Evolutionary conservation across 2,113 vertebrate genomes (phyloP), one percentile per base, ranked within the genome.

Genomic region (Phocoena sinus): DNA sequence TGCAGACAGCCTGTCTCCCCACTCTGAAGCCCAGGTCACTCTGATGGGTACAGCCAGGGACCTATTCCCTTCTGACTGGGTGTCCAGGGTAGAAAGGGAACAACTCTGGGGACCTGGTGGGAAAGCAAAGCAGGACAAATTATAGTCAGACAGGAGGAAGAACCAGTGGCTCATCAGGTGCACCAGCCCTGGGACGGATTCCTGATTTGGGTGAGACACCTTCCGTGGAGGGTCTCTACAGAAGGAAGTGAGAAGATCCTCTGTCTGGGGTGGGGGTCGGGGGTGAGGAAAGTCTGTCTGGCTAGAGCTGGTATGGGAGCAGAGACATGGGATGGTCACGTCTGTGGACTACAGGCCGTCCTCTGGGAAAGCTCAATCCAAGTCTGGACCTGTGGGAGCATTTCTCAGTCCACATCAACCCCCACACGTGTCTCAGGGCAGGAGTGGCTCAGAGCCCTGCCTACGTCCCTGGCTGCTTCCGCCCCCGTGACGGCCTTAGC

Each of bases 1-100:
- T 91, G 68, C 74, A 93, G 26, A 80, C 10, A 11, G 93, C 4
- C n/a, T 8, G 31, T 95, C 92, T 94, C 76, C 76, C 62, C 15
- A 56, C 36, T 91, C 79, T 56, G 70, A 96, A 89, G n/a, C 82
- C 92, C 60, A 90, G 50, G 95, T 90, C 91, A 91, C 67, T 94
- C 63, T 58, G 44, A 36, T 8, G 20, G 60, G 36, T 79, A 15
- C 14, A 88, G 36, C 53, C 84, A 74, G 73, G 79, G 53, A 67
- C 70, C 41, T 36, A 10, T 38, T 33, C 26, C 7, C 21, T 47
- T 44, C 92, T 71, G 70, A 18, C 53, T 31, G 23, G 25, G 65
- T 63, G 18, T 50, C 76, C 31, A 67, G 44, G 26, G 81, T 21
- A 56, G n/a, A 63, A 76, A 76, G 74, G 36, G 70, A 62, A 33